Percentiles rank a stretch among this genome's conserved stretches.
Evolutionary conservation across 2,797 vertebrate species (phyloP).

Genomic region (Catostomus latipinnis): DNA sequence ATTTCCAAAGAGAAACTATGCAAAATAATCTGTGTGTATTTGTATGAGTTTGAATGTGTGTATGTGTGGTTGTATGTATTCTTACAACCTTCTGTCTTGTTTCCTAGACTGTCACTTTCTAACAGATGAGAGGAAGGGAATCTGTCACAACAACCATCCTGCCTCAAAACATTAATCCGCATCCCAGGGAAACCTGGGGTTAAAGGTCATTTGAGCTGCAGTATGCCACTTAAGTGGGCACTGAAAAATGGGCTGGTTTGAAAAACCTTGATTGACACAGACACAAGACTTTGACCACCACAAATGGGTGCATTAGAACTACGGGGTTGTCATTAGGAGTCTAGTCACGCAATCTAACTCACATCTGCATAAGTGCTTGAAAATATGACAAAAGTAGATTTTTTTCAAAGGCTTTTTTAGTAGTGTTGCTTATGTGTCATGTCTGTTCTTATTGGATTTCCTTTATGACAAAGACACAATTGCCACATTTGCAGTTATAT

Average conservation of each 20-base stretch:
- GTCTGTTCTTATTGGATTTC: neutral
- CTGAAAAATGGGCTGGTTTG: neutral
- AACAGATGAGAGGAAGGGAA: conserved; percentile 35
- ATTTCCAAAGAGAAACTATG: conserved; percentile 12
- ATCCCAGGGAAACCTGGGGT: conserved; percentile 22
- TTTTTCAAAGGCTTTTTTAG: neutral
- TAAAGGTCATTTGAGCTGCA: conserved; percentile 33
- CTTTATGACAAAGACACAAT: no score
- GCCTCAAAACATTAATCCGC: neutral
- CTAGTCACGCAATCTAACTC: neutral
- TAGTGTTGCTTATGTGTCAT: neutral
- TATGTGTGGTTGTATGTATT: conserved; percentile 21
- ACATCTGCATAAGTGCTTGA: neutral
- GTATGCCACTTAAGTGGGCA: conserved; percentile 9
- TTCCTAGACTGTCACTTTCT: conserved; percentile 40
- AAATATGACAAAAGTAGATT: neutral
- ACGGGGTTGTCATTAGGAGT: neutral
- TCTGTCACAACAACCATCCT: conserved; percentile 38
- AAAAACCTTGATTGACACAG: neutral
- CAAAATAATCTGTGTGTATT: neutral
- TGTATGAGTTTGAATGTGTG: conserved; percentile 16
- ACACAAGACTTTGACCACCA: neutral
- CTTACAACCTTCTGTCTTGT: conserved; percentile 37
- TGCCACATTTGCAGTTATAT: neutral
- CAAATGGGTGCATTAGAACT: neutral